Evolutionary conservation across 2,888 invertebrate genomes (phyloP).

Genomic region (Rhabditoides inermis): DNA sequence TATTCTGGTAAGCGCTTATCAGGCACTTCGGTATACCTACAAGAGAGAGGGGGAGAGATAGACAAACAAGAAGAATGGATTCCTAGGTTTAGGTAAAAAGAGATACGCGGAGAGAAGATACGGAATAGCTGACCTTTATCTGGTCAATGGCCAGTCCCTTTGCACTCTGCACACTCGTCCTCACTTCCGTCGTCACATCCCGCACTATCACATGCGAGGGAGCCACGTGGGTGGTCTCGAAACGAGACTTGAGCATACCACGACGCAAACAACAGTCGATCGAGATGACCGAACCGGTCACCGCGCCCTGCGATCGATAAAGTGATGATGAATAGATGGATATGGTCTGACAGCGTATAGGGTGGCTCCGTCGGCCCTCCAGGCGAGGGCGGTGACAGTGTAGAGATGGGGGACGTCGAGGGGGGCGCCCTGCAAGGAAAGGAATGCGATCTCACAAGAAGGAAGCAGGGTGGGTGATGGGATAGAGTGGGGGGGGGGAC

Average conservation of each 20-base stretch:
- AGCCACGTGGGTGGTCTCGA: conserved; percentile 92
- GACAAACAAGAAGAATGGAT: too few species aligned
- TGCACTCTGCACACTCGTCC: conserved; percentile 73
- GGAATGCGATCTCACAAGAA: too few species aligned
- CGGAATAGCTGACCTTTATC: too few species aligned
- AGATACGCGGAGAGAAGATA: too few species aligned
- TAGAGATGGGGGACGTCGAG: conserved; percentile 75
- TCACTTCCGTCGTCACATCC: conserved; percentile 55
- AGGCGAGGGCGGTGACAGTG: conserved; percentile 75
- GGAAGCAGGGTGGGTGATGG: too few species aligned
- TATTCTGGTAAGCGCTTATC: too few species aligned
- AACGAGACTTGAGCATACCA: conserved; percentile 80
- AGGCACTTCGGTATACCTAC: too few species aligned
- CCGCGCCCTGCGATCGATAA: conserved; percentile 58
- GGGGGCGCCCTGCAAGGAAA: too few species aligned
- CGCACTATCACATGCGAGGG: conserved; percentile 58
- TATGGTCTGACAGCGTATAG: conserved; percentile 53
- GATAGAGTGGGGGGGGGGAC: too few species aligned
- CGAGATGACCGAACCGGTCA: conserved; percentile 70
- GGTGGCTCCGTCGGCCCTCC: conserved; percentile 79
- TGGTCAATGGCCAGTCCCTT: conserved; percentile 85
- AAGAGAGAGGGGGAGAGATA: too few species aligned
- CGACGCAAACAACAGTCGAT: conserved; percentile 68
- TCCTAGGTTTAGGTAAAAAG: too few species aligned
- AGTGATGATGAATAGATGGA: background rate